These are phyloP conservation scores for Halcyon badia DNA, from an alignment of 2,797 vertebrate species.

Conservation along the genomic window DNA sequence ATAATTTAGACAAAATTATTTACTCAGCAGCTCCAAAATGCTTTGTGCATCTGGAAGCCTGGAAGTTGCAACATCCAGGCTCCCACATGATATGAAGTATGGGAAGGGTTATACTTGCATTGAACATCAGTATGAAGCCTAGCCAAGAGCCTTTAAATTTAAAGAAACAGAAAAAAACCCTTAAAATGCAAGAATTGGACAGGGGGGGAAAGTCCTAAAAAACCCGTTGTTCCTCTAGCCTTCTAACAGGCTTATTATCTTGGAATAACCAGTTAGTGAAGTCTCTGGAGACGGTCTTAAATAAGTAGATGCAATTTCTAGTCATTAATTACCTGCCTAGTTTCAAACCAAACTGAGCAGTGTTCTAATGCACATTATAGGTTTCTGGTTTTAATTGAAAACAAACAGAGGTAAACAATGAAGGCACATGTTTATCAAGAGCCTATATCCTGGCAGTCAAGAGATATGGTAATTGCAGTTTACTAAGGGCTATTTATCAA, in stretches of 20 bases:
- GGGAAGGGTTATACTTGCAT: not conserved
- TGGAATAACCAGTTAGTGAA: not conserved
- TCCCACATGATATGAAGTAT: not conserved
- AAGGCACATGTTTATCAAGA: conserved; percentile 8
- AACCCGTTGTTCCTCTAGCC: not conserved
- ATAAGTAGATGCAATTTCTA: not conserved
- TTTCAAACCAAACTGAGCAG: not conserved
- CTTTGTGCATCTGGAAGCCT: not conserved
- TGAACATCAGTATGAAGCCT: not conserved
- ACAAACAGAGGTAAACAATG: conserved; percentile 1
- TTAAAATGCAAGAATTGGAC: not conserved
- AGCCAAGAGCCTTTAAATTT: not conserved
- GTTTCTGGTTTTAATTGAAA: conserved; percentile 30
- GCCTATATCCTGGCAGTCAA: conserved; percentile 12
- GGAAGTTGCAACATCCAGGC: not conserved
- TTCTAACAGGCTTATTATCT: not conserved
- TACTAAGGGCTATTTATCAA: not conserved
- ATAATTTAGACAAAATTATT: not conserved
- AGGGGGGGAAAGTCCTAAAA: not conserved
- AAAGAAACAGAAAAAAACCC: not conserved
- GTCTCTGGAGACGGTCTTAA: not conserved
- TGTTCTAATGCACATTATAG: not conserved
- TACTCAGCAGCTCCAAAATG: not conserved
- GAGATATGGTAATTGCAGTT: conserved; percentile 3
- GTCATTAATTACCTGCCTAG: conserved; percentile 18